Percentiles rank a stretch among this genome's conserved stretches.
phyloP scores from a whole-genome alignment of 1,140 invertebrate genomes.

The Lysiphlebus fabarum region DNA sequence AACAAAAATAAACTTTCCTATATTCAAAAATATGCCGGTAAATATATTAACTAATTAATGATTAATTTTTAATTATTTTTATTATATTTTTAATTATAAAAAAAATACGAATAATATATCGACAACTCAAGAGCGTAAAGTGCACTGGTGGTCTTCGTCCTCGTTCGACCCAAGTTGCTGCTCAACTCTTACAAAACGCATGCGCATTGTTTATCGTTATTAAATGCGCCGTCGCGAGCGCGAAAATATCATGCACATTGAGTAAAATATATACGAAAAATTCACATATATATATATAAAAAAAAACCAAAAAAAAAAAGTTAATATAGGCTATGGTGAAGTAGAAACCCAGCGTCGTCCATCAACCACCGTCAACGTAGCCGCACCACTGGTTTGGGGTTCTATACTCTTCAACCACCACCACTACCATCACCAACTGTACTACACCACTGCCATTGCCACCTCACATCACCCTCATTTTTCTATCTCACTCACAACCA shows the following conservation, averaged over 20 bases:
- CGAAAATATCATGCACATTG: background rate
- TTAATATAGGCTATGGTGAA: slow-evolving; percentile 15
- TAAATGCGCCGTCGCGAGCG: slow-evolving; percentile 45
- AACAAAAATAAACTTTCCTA: too few relatives aligned
- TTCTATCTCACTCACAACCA: slow-evolving; percentile 12
- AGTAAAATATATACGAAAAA: slow-evolving; percentile 4
- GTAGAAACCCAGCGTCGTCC: slow-evolving; percentile 16
- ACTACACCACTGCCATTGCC: slow-evolving; percentile 27
- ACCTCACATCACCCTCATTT: slow-evolving; percentile 27
- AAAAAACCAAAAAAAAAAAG: too few relatives aligned
- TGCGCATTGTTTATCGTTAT: slow-evolving; percentile 35
- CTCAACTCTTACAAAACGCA: slow-evolving; percentile 43
- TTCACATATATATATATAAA: too few relatives aligned
- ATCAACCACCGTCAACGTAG: slow-evolving; percentile 42
- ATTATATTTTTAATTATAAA: slow-evolving; percentile 15
- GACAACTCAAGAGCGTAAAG: slow-evolving; percentile 46
- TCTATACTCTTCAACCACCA: background rate
- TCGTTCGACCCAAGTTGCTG: slow-evolving; percentile 51
- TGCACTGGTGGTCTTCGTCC: slow-evolving; percentile 47
- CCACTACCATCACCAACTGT: background rate
- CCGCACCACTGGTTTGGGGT: slow-evolving; percentile 7
- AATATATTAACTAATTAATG: too few relatives aligned
- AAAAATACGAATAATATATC: slow-evolving; percentile 31
- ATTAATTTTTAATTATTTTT: too few relatives aligned
- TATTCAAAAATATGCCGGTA: too few relatives aligned